Evolutionary conservation across 2,888 invertebrate genomes (phyloP).

Genomic region (Glomeris marginata): DNA sequence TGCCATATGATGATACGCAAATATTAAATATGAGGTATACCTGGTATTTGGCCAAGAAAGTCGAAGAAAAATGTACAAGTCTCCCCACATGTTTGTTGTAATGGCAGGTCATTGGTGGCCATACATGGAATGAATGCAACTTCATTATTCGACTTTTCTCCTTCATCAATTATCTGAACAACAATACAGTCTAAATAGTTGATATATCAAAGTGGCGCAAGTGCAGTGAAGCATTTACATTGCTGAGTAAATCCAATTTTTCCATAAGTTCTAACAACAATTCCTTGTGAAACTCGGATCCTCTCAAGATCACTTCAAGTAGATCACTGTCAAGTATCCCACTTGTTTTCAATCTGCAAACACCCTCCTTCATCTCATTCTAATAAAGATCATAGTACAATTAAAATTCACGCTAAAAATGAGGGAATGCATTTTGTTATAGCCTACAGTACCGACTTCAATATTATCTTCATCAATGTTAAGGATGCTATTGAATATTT

Average conservation of each 20-base stretch:
- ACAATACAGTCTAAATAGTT: neutral
- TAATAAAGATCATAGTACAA: neutral
- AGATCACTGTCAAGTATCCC: constrained; percentile 11
- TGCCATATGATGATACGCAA: too few species aligned
- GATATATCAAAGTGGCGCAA: neutral
- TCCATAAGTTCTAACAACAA: constrained; percentile 7
- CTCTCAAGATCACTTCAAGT: constrained; percentile 7
- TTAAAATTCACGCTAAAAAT: neutral
- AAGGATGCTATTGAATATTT: constrained; percentile 9
- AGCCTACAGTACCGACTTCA: neutral
- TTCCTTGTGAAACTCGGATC: constrained; percentile 2
- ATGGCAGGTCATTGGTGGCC: neutral
- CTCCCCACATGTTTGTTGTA: neutral
- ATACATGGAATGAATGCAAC: neutral
- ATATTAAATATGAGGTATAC: too few species aligned
- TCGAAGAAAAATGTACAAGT: too few species aligned
- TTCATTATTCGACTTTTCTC: neutral
- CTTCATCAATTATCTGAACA: neutral
- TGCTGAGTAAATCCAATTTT: constrained; percentile 8
- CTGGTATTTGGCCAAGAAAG: too few species aligned
- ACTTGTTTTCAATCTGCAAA: constrained; percentile 1
- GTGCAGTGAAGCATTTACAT: neutral
- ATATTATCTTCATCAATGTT: neutral
- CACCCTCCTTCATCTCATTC: neutral
- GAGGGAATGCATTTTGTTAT: neutral